phyloP scores from a whole-genome alignment of 2,113 vertebrate species.

The Nipponia nippon region DNA sequence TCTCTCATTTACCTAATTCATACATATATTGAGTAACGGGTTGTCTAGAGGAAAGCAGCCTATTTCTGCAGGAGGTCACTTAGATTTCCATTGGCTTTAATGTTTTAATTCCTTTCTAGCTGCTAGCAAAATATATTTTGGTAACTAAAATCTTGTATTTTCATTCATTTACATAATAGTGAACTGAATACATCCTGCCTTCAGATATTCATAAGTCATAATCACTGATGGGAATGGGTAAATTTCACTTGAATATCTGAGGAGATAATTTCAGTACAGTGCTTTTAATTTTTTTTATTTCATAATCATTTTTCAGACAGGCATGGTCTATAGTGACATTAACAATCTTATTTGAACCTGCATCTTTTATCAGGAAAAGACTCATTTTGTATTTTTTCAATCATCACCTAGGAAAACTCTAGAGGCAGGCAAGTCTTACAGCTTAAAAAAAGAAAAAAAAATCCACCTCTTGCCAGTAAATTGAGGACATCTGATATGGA shows the following conservation, averaged over 20 bases:
- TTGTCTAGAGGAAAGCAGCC: conserved; percentile 10
- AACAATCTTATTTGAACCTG: background rate
- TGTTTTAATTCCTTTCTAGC: conserved; percentile 51
- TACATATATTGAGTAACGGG: background rate
- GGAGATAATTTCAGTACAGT: background rate
- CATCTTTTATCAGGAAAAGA: background rate
- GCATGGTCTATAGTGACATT: background rate
- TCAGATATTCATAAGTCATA: conserved; percentile 12
- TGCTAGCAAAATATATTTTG: conserved; percentile 49
- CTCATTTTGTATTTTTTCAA: background rate
- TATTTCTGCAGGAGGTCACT: conserved; percentile 53
- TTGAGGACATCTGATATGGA: background rate
- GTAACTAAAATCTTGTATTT: conserved; percentile 50
- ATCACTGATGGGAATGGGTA: conserved; percentile 23
- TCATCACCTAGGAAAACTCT: background rate
- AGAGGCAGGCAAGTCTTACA: background rate
- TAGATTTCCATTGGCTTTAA: conserved; percentile 45
- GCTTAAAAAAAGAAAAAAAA: background rate
- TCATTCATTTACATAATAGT: conserved; percentile 47
- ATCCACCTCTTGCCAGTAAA: background rate
- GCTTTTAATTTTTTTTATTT: background rate
- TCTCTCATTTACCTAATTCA: conserved; percentile 58
- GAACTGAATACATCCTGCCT: conserved; percentile 9
- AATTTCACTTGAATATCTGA: conserved; percentile 19
- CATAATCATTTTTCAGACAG: background rate